These are phyloP conservation scores for Pedicia rivosa DNA, from an alignment of 2,888 invertebrate species.

Conservation along the genomic window DNA sequence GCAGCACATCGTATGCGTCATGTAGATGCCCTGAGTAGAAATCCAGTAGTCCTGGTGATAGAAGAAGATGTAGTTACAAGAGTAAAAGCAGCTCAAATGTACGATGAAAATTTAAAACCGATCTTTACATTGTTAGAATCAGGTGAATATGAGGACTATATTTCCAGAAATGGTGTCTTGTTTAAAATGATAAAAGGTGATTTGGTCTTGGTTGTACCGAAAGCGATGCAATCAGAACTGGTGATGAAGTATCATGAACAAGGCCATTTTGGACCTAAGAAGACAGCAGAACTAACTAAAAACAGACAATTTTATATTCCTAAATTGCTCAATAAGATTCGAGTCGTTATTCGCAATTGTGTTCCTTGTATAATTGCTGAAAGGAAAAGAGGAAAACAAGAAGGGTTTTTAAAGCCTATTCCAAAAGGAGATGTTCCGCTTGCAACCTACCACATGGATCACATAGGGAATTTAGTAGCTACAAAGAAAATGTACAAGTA, in stretches of 20 bases:
- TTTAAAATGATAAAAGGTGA: slow-evolving; percentile 11
- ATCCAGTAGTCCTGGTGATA: slow-evolving; percentile 9
- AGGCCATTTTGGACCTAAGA: too few species aligned
- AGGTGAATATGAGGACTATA: slow-evolving; percentile 9
- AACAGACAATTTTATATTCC: too few species aligned
- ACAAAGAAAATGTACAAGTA: too few species aligned
- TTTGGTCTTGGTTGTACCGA: slow-evolving; percentile 9
- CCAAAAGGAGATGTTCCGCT: too few species aligned
- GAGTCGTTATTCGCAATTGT: too few species aligned
- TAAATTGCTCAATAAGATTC: too few species aligned
- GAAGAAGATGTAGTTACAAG: neutral
- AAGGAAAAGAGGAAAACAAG: too few species aligned
- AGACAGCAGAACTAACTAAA: too few species aligned
- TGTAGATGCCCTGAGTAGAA: slow-evolving; percentile 12
- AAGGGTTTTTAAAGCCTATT: too few species aligned
- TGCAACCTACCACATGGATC: too few species aligned
- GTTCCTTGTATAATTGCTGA: too few species aligned
- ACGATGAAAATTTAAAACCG: slow-evolving; percentile 11
- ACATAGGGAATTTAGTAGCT: too few species aligned
- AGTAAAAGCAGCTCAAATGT: slow-evolving; percentile 8
- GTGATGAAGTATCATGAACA: neutral
- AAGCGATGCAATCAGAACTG: slow-evolving; percentile 4
- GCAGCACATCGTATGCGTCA: slow-evolving; percentile 11
- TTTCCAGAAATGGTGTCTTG: slow-evolving; percentile 9
- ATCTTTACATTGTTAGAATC: slow-evolving; percentile 10